Conservation (phyloP, 1,140 invertebrate species). For the Trachymyrmex cornetzi region DNA sequence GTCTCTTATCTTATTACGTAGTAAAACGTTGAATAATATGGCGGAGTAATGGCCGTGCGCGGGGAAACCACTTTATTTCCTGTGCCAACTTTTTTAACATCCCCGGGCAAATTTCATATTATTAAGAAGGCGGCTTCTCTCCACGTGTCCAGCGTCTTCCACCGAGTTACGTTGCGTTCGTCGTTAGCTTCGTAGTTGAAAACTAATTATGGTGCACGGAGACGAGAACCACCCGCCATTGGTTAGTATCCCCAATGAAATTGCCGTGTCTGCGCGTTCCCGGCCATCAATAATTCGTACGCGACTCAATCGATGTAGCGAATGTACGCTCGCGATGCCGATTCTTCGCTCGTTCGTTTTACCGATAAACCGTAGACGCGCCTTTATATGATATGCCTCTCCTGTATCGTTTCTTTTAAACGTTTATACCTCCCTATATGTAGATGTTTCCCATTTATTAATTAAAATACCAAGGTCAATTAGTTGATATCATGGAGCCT, state of each 20-base stretch:
- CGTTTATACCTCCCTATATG: not conserved
- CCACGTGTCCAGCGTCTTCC: constrained; percentile 16
- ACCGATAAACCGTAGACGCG: not conserved
- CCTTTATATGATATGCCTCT: not conserved
- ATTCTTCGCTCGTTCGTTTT: constrained; percentile 21
- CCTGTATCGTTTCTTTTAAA: not conserved
- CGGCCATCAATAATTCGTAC: constrained; percentile 54
- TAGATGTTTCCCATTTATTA: not conserved
- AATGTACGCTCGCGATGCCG: not conserved
- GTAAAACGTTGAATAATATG: constrained; percentile 58
- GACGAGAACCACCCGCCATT: constrained; percentile 27
- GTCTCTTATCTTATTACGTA: constrained; percentile 65
- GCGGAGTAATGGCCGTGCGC: constrained; percentile 34
- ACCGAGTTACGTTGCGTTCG: constrained; percentile 51
- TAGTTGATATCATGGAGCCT: not conserved
- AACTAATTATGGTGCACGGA: constrained; percentile 60
- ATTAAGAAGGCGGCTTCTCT: constrained; percentile 45
- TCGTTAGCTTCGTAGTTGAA: constrained; percentile 67
- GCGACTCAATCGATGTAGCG: constrained; percentile 46
- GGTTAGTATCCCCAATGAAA: constrained; percentile 53
- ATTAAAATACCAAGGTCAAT: not conserved
- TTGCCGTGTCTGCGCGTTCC: constrained; percentile 56
- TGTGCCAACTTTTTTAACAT: constrained; percentile 59
- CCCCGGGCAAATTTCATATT: constrained; percentile 46
- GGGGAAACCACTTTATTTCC: constrained; percentile 55